Percentiles rank a stretch among this genome's conserved stretches.
Evolutionary conservation across 2,888 invertebrate genomes (phyloP).

Genomic region (Atherix ibis): DNA sequence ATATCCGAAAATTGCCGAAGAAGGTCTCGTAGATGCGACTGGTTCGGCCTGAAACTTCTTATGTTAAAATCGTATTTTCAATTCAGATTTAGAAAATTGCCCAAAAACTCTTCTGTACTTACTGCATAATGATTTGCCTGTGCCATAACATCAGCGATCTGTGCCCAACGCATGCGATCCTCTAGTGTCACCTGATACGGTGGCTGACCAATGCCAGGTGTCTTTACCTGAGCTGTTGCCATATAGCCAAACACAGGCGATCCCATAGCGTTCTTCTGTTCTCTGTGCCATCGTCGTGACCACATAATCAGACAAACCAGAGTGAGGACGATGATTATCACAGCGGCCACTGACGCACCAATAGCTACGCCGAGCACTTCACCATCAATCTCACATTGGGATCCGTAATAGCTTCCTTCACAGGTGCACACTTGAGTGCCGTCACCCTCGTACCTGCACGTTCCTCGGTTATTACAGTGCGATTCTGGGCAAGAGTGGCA

Average conservation of each 20-base stretch:
- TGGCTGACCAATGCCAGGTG: constrained; percentile 49
- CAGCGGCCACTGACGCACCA: constrained; percentile 76
- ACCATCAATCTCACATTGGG: constrained; percentile 79
- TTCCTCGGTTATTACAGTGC: constrained; percentile 70
- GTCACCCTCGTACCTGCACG: constrained; percentile 61
- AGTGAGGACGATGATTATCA: constrained; percentile 75
- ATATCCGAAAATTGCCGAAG: constrained; percentile 72
- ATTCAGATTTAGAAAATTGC: too few species aligned
- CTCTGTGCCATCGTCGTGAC: constrained; percentile 84
- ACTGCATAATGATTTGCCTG: constrained; percentile 74
- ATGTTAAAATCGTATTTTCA: constrained; percentile 2
- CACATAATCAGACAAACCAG: constrained; percentile 77
- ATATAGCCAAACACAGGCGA: constrained; percentile 80
- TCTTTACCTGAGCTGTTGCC: constrained; percentile 58
- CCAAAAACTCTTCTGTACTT: too few species aligned
- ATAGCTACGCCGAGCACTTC: constrained; percentile 84
- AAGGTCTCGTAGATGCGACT: constrained; percentile 55
- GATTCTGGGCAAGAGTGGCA: constrained; percentile 64
- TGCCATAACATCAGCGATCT: constrained; percentile 77
- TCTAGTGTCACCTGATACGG: constrained; percentile 63
- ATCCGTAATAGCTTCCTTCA: constrained; percentile 73
- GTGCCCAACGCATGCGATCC: constrained; percentile 75
- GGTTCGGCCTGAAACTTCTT: constrained; percentile 45
- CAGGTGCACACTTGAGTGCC: constrained; percentile 42
- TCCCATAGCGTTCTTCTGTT: constrained; percentile 63